Base-by-base conservation (phyloP, 1,140 invertebrate species). In the Mamestra configurata region DNA sequence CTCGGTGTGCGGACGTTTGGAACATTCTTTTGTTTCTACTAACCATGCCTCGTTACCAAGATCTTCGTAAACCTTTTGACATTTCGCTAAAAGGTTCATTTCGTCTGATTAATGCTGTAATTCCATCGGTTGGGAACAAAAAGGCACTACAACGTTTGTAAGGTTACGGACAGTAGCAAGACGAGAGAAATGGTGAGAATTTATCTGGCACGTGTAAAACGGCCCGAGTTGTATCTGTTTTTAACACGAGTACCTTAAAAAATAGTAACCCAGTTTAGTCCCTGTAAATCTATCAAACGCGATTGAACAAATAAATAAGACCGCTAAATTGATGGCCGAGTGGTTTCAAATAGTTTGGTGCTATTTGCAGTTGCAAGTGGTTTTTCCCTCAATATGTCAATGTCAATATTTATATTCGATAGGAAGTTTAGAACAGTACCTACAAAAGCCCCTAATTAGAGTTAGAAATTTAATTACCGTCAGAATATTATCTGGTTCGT, bases 51-150 rank as follows among this genome's bases (percentile, higher is more conserved):
- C 89, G 87, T 90, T 89, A 89, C 81, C 78, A 78, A 88, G 86
- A 92, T 90, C 85, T 88, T 79, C 83, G 88, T 88, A 91, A 93
- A 88, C 89, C 89, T 93, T 93, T 92, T 93, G 92, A 94, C 89
- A 89, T 93, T 93, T 88, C 90, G 88, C 88, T 94, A 92, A 94
- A 93, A 93, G 90, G 90, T 93, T 93, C 88, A 92, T 93, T 92
- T 93, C 87, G 73, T 80, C 86, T 92, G 91, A 92, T 91, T 93
- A 91, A 94, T 93, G 89, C 84, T 86, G 91, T 92, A 94, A 93
- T 94, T 93, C 88, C 86, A 89, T 86, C 80, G 83, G 87, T 87
- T 86, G 85, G 61, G 84, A 79, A 88, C 88, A 90, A 89, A 93
- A 90, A 94, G 90, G 22, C 43, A 70, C n/a, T 24, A 71, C 49